A percentile compares a stretch with the other conserved stretches of the same genome.
phyloP scores from a whole-genome alignment of 1,140 invertebrate species.

The Antheraea mylitta region DNA sequence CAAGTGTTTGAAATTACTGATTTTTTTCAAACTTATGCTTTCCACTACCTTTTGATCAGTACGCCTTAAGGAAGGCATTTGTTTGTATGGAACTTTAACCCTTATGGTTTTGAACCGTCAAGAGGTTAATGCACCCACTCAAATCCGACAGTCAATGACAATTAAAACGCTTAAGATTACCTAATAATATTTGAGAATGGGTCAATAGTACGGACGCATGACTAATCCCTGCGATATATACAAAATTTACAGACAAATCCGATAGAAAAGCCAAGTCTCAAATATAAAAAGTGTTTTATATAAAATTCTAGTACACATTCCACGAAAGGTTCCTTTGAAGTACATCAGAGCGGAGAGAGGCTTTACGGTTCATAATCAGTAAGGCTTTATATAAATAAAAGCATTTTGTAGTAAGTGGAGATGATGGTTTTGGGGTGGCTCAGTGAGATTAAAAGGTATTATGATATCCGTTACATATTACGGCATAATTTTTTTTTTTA shows the following conservation, averaged over 20 bases:
- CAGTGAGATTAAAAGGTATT: not conserved
- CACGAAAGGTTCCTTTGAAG: not conserved
- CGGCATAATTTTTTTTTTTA: too few relatives aligned
- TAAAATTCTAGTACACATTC: not conserved
- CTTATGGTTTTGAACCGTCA: too few relatives aligned
- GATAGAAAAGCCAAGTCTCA: not conserved
- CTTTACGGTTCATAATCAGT: slow-evolving; percentile 1
- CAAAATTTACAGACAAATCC: not conserved
- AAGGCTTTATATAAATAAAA: not conserved
- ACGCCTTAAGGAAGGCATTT: too few relatives aligned
- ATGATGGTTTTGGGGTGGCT: not conserved
- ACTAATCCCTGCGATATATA: not conserved
- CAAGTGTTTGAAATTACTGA: too few relatives aligned
- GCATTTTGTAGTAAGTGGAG: not conserved
- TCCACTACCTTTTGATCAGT: too few relatives aligned
- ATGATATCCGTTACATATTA: not conserved
- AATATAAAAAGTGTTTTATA: not conserved
- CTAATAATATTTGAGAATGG: too few relatives aligned
- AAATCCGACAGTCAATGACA: too few relatives aligned
- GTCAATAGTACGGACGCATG: too few relatives aligned
- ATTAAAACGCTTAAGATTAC: too few relatives aligned
- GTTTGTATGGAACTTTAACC: too few relatives aligned
- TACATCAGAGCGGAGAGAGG: not conserved
- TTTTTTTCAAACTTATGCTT: too few relatives aligned
- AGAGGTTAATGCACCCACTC: too few relatives aligned